Conservation (phyloP, 2,888 invertebrate species). For the Drosophila ustulata region DNA sequence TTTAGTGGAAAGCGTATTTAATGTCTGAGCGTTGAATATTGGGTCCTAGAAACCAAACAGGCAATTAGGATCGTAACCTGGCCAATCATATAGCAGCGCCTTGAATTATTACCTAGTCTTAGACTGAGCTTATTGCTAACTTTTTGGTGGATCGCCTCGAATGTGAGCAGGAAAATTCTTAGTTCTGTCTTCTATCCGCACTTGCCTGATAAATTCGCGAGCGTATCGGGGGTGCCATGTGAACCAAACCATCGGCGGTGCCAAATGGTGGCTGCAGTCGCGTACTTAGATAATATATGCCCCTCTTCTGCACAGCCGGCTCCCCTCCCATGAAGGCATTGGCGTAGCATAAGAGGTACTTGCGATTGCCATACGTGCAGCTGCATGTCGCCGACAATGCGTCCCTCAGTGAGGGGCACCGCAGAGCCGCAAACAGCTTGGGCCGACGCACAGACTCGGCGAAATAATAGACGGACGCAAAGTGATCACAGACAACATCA, state of each 20-base stretch:
- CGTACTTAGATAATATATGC: slow-evolving; percentile 81
- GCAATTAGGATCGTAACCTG: neutral
- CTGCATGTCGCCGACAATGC: slow-evolving; percentile 54
- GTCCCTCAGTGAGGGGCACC: slow-evolving; percentile 53
- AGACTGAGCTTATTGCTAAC: slow-evolving; percentile 12
- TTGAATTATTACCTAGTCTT: neutral
- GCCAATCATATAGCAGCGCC: neutral
- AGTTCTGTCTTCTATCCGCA: slow-evolving; percentile 3
- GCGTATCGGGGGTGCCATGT: slow-evolving; percentile 55
- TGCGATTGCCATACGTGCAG: slow-evolving; percentile 46
- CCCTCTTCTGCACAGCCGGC: slow-evolving; percentile 76
- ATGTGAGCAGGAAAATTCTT: neutral
- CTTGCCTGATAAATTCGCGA: slow-evolving; percentile 66
- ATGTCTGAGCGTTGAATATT: neutral
- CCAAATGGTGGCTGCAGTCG: slow-evolving; percentile 67
- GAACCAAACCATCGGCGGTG: slow-evolving; percentile 63
- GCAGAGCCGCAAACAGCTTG: slow-evolving; percentile 73
- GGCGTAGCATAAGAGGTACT: slow-evolving; percentile 49
- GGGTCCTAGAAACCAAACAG: neutral
- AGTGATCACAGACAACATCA: slow-evolving; percentile 81
- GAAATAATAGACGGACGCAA: slow-evolving; percentile 79
- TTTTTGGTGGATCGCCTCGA: slow-evolving; percentile 30
- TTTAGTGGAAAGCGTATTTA: neutral
- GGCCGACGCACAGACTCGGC: slow-evolving; percentile 78
- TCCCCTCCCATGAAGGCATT: slow-evolving; percentile 82